Percentiles rank a stretch among this genome's conserved stretches.
Evolutionary conservation across 2,888 invertebrate species (phyloP).

Genomic region (Epirrhoe tristata): DNA sequence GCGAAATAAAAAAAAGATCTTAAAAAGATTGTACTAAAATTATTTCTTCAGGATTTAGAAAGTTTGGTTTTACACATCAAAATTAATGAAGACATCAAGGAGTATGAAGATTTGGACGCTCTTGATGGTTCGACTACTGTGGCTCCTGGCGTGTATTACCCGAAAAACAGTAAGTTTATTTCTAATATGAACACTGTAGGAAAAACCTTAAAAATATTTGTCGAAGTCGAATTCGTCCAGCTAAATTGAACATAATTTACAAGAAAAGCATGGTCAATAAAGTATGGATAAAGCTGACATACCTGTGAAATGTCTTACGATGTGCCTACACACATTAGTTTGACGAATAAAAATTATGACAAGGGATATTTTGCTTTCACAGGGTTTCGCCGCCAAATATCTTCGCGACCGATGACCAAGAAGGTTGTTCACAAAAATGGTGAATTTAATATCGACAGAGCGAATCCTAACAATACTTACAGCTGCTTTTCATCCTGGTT

Average conservation of each 20-base stretch:
- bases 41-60: conserved; percentile 11
- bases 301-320: too few relatives aligned
- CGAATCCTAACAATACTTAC: conserved; percentile 78
- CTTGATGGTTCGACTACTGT: conserved; percentile 40
- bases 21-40: neutral
- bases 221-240: too few relatives aligned
- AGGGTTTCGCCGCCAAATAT: conserved; percentile 49
- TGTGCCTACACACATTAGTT: neutral
- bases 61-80: conserved; percentile 16
- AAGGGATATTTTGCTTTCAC: conserved; percentile 15
- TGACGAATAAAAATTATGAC: neutral
- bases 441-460: conserved; percentile 94
- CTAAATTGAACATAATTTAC: too few relatives aligned
- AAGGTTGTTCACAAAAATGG: conserved; percentile 94
- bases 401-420: conserved; percentile 40
- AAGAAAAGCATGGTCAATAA: too few relatives aligned
- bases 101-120: conserved; percentile 1
- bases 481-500: conserved; percentile 91
- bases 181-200: neutral
- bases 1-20: too few relatives aligned
- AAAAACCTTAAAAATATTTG: too few relatives aligned
- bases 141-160: conserved; percentile 69
- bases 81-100: neutral
- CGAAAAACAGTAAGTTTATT: conserved; percentile 61
- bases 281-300: too few relatives aligned